Base-by-base conservation (phyloP, 2,113 vertebrate genomes). In the Pseudopodoces humilis region DNA sequence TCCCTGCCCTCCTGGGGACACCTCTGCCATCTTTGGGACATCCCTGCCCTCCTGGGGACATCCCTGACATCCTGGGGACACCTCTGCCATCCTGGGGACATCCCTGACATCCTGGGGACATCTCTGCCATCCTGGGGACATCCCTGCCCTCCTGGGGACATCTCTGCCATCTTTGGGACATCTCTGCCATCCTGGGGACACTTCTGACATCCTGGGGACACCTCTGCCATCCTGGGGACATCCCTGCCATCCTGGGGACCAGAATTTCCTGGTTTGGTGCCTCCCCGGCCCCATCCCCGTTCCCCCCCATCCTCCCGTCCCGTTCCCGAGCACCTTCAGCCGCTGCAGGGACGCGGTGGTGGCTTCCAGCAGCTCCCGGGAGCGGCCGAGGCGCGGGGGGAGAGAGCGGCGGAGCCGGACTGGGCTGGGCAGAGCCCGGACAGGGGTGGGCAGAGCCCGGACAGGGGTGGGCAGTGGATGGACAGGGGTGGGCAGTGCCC, bases 61-160 rank as follows among this genome's bases (percentile, higher is more conserved):
- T 39, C 39, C 17, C 44, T 44, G 44, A 4, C 17, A 8, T 17
- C 44, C 17, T 44, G 17, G 44, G 44, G 46, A 21, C 46, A 49
- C 13, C 49, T 4, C 24, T 50, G 46, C 7, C 3, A 2, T 28
- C n/a, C 52, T 53, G 52, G 52, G 35, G 24, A 11, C 24, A 58
- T 3, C 8, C 0, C 9, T 15, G 56, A 7, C 5, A 3, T 28
- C 33, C 50, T 53, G 50, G 50, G 35, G 24, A 11, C 24, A 58
- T 3, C 8, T 1, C 9, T 15, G 56, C 23, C 46, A 22, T 6
- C 39, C 39, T 17, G 21, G 43, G 64, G 15, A 30, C 41, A 33
- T 5, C 39, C 8, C 39, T 16, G 39, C 0, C 13, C 0, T 7
- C n/a, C 59, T 37, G 27, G 25, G 47, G 9, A 2, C 33, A 65